Percentiles rank a stretch among this genome's conserved stretches.
Evolutionary conservation across 2,113 vertebrate genomes (phyloP).

Genomic region (Prunella himalayana): DNA sequence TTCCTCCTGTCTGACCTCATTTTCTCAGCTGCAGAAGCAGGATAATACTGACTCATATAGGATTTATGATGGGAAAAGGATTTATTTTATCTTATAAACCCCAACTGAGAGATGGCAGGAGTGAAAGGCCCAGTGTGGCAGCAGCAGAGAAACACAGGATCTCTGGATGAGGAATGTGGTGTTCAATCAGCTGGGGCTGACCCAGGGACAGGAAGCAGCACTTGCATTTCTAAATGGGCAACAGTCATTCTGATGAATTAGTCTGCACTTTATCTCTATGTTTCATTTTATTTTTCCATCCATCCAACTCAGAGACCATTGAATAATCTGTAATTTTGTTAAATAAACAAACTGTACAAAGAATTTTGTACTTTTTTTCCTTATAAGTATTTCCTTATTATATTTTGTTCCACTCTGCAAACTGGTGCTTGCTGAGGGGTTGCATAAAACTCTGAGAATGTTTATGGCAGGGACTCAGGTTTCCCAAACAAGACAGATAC

Average conservation of each 20-base stretch:
- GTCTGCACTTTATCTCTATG: not conserved
- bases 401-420: not conserved
- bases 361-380: not conserved
- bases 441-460: not conserved
- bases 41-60: not conserved
- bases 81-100: conserved; percentile 2
- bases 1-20: not conserved
- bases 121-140: not conserved
- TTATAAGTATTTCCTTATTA: not conserved
- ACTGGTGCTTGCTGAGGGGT: not conserved
- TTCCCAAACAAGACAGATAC: not conserved
- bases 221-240: not conserved
- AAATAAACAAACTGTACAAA: not conserved
- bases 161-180: not conserved
- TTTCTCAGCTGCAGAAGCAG: conserved; percentile 1
- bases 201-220: not conserved
- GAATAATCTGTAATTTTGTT: not conserved
- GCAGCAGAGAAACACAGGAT: accelerated
- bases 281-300: not conserved
- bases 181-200: not conserved
- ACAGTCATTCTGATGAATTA: not conserved
- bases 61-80: not conserved
- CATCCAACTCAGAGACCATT: not conserved
- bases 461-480: not conserved
- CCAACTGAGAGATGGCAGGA: not conserved